Percentiles rank a stretch among this genome's conserved stretches.
Evolutionary conservation across 2,888 invertebrate species (phyloP).

Genomic region (Spilosoma lubricipeda): DNA sequence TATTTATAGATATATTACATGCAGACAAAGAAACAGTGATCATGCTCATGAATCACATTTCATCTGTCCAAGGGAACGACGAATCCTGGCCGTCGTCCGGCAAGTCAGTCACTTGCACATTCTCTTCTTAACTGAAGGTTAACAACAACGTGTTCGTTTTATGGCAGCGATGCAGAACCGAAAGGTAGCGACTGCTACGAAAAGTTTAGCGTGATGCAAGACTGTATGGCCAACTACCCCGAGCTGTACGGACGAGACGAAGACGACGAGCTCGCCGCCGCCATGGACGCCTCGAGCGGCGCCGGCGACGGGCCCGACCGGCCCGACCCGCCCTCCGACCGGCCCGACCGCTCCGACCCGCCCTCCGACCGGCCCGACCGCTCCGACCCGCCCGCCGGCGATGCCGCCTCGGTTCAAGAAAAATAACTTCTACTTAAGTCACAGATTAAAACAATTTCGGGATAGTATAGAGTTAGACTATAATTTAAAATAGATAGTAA

Average conservation of each 20-base stretch:
- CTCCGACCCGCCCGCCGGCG: neutral
- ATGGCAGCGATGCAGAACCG: constrained; percentile 91
- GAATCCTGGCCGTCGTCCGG: neutral
- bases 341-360: neutral
- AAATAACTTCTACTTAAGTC: neutral
- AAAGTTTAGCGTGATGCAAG: constrained; percentile 95
- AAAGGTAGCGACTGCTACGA: constrained; percentile 98
- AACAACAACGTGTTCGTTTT: neutral
- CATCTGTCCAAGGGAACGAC: neutral
- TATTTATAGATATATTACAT: no score
- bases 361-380: neutral
- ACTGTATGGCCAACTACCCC: constrained; percentile 95
- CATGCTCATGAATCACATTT: neutral
- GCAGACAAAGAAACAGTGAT: no score
- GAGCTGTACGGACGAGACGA: constrained; percentile 92
- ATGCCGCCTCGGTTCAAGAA: neutral
- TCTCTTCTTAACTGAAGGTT: neutral
- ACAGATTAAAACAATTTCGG: neutral
- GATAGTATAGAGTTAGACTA: neutral
- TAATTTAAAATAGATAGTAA: neutral
- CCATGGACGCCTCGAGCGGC: constrained; percentile 10
- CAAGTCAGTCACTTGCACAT: neutral
- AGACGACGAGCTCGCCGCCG: constrained; percentile 80
- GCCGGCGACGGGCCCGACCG: neutral
- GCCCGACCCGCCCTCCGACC: neutral